Evolutionary conservation across 2,888 invertebrate genomes (phyloP), one percentile per base, ranked within the genome.

Genomic region (Litoditis marina): DNA sequence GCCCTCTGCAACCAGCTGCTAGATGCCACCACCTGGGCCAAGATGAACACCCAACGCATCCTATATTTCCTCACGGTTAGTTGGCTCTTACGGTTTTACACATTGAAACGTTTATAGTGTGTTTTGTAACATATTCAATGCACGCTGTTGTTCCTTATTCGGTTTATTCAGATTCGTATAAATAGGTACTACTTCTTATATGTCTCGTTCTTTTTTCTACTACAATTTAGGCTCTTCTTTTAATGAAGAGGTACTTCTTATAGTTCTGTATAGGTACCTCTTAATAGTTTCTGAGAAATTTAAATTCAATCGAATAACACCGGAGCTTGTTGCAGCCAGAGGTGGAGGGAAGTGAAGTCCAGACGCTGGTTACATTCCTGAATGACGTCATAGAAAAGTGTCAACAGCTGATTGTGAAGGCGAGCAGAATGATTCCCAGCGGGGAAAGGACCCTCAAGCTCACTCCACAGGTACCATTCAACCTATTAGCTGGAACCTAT

Each of bases 21-120:
- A 1, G 53, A 67, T 2, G 78, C 74, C 5, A 44, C 74, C 2
- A 53, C 60, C 22, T 82, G 78, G 79, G 56, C 74, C n/a, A 63
- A 63, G 28, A 42, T 68, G 34, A 77, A 81, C 56, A 56, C 70
- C 25, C 63, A 69, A 27, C 57, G 81, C 19, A 50, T 80, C 16
- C 42, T 52, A 36, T 72, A 64, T 60, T 69, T 73, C 59, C 44
- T 77, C 22, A 51, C 66, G 65, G 78, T 75, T 56, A 7, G 13
- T 59, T n/a, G n/a, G n/a, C n/a, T n/a, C n/a, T n/a, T n/a, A n/a
- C 36, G 16, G 16, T 16, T 36, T 36, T 11, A 36, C 11, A 36
- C 11, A 36, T 11, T 36, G 16, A 11, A 36, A 16, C 11, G 16
- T 36, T 36, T 16, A 36, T 13, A 36, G 16, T 13, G 16, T 36